Evolutionary conservation across 2,113 vertebrate species (phyloP).

Genomic region (Poeciliopsis occidentalis): DNA sequence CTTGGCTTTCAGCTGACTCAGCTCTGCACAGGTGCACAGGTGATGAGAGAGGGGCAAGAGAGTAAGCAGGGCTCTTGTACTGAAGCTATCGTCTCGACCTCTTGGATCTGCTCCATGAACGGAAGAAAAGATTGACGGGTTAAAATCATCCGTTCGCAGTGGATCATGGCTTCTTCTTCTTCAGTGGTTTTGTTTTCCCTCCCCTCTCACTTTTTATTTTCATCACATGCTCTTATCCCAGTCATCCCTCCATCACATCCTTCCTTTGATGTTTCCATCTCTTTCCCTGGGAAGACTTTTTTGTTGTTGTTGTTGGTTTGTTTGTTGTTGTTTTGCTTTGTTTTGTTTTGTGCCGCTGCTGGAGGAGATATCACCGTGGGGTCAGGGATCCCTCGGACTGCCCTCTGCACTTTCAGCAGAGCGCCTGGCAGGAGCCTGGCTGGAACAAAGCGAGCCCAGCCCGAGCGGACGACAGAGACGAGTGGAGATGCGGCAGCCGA

Average conservation of each 20-base stretch:
- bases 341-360: slow-evolving; percentile 7
- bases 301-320: background rate
- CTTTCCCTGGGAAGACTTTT: slow-evolving; percentile 20
- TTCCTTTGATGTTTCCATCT: slow-evolving; percentile 20
- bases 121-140: slow-evolving; percentile 31
- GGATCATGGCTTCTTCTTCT: slow-evolving; percentile 12
- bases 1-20: slow-evolving; percentile 39
- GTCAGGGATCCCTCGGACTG: slow-evolving; percentile 56
- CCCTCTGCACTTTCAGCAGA: slow-evolving; percentile 59
- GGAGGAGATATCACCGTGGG: slow-evolving; percentile 49
- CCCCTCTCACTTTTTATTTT: slow-evolving; percentile 12
- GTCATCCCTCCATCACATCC: slow-evolving; percentile 11
- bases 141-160: slow-evolving; percentile 39
- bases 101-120: slow-evolving; percentile 38
- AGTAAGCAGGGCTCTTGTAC: slow-evolving; percentile 43
- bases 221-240: slow-evolving; percentile 15
- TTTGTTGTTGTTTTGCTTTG: too few species aligned
- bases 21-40: slow-evolving; percentile 54
- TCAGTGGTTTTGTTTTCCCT: slow-evolving; percentile 13
- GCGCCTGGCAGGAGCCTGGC: slow-evolving; percentile 41
- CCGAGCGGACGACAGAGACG: slow-evolving; percentile 52
- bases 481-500: slow-evolving; percentile 64
- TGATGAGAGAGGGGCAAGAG: slow-evolving; percentile 5
- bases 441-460: slow-evolving; percentile 47
- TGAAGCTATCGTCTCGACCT: slow-evolving; percentile 32